Percentiles rank a stretch among this genome's conserved stretches.
Evolutionary conservation across 2,113 vertebrate genomes (phyloP).

Genomic region (Xyrauchen texanus): DNA sequence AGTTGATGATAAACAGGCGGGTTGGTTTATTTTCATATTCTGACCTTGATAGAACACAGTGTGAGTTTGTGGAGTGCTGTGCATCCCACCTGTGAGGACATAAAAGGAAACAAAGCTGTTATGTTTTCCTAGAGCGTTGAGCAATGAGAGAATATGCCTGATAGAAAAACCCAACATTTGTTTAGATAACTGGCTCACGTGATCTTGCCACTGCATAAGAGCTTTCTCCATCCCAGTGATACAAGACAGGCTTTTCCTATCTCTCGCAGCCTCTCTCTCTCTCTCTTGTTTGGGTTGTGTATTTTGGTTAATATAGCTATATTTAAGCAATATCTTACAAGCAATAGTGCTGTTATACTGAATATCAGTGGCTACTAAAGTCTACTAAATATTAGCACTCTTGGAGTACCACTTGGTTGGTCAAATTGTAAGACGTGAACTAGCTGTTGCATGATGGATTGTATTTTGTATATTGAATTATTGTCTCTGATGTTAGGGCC

Average conservation of each 20-base stretch:
- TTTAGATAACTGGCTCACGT: background rate
- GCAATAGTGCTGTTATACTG: too few relatives aligned
- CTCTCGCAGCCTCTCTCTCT: background rate
- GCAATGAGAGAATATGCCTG: background rate
- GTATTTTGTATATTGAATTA: background rate
- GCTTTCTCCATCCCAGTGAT: background rate
- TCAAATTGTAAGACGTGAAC: too few relatives aligned
- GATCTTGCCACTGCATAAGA: background rate
- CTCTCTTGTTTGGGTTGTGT: background rate
- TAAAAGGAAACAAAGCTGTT: slow-evolving; percentile 4
- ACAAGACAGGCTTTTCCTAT: background rate
- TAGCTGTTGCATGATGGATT: too few relatives aligned
- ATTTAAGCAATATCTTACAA: too few relatives aligned
- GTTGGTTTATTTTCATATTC: background rate
- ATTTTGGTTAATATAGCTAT: slow-evolving; percentile 1
- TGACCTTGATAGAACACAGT: slow-evolving; percentile 23
- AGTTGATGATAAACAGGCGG: background rate
- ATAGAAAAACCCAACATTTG: background rate
- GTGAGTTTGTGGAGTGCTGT: background rate
- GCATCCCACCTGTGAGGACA: background rate
- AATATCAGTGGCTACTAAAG: too few relatives aligned
- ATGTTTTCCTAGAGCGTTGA: background rate
- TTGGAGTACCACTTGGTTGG: too few relatives aligned
- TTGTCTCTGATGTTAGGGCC: slow-evolving; percentile 74
- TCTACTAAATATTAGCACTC: too few relatives aligned